These are phyloP conservation scores for Lucinisca nassula DNA, from an alignment of 2,888 invertebrate genomes.

Conservation along the genomic window DNA sequence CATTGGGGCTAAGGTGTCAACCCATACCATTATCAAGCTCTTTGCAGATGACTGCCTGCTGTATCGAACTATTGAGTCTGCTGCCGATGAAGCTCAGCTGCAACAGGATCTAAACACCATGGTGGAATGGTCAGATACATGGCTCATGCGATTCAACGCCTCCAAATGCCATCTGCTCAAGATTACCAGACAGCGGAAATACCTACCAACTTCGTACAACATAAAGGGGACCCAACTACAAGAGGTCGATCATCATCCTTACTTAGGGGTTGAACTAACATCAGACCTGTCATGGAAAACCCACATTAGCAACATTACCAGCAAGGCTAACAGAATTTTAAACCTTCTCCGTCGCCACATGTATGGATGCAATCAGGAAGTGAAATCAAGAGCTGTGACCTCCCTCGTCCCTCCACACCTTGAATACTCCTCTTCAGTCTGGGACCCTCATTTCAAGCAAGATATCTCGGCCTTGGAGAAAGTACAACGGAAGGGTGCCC, in stretches of 20 bases:
- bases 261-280: slow-evolving; percentile 9
- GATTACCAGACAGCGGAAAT: neutral
- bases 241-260: neutral
- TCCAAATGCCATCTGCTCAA: neutral
- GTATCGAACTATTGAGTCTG: neutral
- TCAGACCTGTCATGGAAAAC: neutral
- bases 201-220: neutral
- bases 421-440: slow-evolving; percentile 26
- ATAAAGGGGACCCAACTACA: neutral
- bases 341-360: slow-evolving; percentile 7
- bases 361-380: slow-evolving; percentile 20
- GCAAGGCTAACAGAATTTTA: neutral
- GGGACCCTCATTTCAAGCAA: slow-evolving; percentile 6
- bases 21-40: neutral
- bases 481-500: neutral
- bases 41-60: neutral
- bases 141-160: neutral
- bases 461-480: neutral
- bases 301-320: neutral
- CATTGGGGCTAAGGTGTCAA: neutral
- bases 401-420: slow-evolving; percentile 15
- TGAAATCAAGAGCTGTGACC: neutral
- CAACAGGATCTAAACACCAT: neutral
- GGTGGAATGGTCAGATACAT: neutral
- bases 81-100: neutral